phyloP scores from a whole-genome alignment of 2,888 invertebrate genomes.

The Scaptomyza flava region DNA sequence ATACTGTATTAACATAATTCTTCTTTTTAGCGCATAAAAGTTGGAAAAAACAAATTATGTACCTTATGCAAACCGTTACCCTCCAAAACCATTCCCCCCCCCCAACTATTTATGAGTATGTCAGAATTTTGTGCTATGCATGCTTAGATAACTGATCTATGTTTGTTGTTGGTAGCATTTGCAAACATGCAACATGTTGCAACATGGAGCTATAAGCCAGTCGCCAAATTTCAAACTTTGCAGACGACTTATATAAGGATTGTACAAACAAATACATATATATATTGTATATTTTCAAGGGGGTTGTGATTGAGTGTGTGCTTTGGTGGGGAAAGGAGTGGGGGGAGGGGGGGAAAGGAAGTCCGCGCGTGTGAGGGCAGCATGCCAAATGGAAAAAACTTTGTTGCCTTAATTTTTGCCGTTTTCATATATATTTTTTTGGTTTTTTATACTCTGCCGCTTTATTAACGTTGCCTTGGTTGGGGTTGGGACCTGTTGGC shows the following conservation, averaged over 20 bases:
- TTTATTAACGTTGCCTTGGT: constrained; percentile 66
- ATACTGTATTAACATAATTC: constrained; percentile 1
- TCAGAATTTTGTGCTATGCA: constrained; percentile 20
- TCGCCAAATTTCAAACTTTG: constrained; percentile 62
- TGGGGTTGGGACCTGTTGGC: constrained; percentile 30
- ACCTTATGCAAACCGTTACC: constrained; percentile 12
- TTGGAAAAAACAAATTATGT: constrained; percentile 24
- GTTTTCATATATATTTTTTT: constrained; percentile 21
- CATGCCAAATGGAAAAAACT: constrained; percentile 56
- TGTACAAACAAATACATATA: constrained; percentile 12
- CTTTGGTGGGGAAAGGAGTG: not conserved
- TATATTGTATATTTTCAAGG: not conserved
- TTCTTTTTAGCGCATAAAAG: constrained; percentile 22
- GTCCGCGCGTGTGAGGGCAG: constrained; percentile 46
- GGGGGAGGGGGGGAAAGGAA: not conserved
- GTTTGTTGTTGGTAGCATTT: constrained; percentile 50
- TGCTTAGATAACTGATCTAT: constrained; percentile 57
- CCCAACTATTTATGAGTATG: constrained; percentile 23
- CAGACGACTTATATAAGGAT: constrained; percentile 54
- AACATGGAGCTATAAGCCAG: constrained; percentile 65
- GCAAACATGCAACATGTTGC: constrained; percentile 73
- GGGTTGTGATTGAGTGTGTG: not conserved
- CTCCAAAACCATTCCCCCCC: no score
- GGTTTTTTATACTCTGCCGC: constrained; percentile 43
- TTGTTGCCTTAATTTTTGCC: constrained; percentile 60